Conservation (phyloP, 2,113 vertebrate species). For the Lepidothrix coronata region DNA sequence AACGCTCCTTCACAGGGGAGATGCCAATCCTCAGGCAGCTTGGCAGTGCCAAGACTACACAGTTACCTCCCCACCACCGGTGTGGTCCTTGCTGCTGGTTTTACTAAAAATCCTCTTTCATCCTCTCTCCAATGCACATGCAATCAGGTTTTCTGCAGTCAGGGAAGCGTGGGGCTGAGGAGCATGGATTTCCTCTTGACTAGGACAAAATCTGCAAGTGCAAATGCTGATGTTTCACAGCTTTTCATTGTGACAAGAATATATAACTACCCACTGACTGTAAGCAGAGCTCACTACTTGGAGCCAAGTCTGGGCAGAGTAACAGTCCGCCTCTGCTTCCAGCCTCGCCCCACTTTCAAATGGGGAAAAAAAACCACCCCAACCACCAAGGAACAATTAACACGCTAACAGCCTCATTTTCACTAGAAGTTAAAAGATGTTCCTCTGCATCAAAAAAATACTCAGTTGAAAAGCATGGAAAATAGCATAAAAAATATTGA, state of each 20-base stretch:
- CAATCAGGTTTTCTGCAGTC: background rate
- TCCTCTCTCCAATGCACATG: background rate
- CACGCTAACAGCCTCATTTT: slow-evolving; percentile 47
- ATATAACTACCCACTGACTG: background rate
- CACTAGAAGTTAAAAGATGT: slow-evolving; percentile 51
- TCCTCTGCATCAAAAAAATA: slow-evolving; percentile 21
- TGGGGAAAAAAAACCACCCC: background rate
- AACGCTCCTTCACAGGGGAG: background rate
- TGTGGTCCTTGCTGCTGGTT: background rate
- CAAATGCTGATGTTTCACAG: slow-evolving; percentile 35
- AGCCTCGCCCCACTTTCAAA: slow-evolving; percentile 31
- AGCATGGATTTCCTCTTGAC: background rate
- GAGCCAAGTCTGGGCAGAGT: slow-evolving; percentile 12
- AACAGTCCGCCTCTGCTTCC: background rate
- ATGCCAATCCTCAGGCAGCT: background rate
- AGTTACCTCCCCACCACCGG: background rate
- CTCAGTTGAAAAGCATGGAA: slow-evolving; percentile 19
- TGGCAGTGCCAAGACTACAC: rapidly evolving
- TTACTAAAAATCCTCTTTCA: background rate
- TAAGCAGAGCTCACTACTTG: background rate
- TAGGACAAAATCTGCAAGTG: slow-evolving; percentile 26
- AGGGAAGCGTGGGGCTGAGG: background rate
- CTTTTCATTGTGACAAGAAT: slow-evolving; percentile 11
- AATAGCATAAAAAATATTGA: slow-evolving; percentile 36
- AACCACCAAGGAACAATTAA: slow-evolving; percentile 57